Percentiles rank a stretch among this genome's conserved stretches.
Conservation (phyloP, 2,888 invertebrate species). For the Cacoxenus indagator region DNA sequence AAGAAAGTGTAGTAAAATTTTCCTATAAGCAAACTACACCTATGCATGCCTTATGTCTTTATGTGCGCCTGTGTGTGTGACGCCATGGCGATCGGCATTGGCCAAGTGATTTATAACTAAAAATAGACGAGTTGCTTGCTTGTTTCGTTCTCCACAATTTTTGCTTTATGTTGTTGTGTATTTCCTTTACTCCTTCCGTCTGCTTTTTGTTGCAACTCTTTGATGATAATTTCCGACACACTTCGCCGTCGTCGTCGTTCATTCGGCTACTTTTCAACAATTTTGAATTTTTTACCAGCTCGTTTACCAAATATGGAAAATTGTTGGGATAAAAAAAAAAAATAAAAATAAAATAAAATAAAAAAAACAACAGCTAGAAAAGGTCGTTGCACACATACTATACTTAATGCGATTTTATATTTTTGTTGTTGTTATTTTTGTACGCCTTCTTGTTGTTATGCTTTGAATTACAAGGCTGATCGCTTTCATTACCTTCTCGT, state of each 20-base stretch:
- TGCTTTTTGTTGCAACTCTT: constrained; percentile 26
- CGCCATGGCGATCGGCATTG: constrained; percentile 28
- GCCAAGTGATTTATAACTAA: constrained; percentile 56
- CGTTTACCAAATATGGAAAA: constrained; percentile 43
- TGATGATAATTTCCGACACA: no score
- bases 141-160: constrained; percentile 8
- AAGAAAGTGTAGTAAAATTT: constrained; percentile 5
- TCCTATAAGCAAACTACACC: constrained; percentile 12
- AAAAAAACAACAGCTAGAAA: neutral
- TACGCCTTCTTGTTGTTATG: no score
- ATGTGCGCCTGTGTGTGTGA: constrained; percentile 8
- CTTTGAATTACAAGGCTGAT: no score
- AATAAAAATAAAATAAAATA: neutral
- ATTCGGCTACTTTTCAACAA: neutral
- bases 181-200: constrained; percentile 17
- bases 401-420: neutral
- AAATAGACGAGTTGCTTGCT: constrained; percentile 57
- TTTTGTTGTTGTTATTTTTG: neutral
- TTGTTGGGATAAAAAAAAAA: constrained; percentile 5
- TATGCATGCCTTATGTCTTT: constrained; percentile 22
- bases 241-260: no score
- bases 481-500: no score
- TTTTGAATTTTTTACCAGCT: neutral
- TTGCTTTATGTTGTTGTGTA: neutral
- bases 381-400: neutral